phyloP scores from a whole-genome alignment of 2,888 invertebrate genomes.

The Drosophila austrosaltans region DNA sequence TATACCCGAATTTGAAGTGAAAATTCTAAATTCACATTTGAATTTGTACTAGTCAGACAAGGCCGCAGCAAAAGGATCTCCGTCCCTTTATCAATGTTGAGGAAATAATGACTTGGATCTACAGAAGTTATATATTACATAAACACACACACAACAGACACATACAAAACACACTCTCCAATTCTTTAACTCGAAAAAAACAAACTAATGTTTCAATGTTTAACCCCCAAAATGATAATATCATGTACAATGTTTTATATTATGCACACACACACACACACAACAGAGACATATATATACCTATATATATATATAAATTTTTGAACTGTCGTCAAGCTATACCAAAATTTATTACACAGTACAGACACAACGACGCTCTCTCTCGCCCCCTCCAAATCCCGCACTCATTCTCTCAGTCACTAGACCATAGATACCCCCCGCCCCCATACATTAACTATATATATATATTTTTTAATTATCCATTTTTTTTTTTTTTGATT shows the following conservation, averaged over 20 bases:
- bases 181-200: background rate
- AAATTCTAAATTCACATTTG: no score
- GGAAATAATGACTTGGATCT: background rate
- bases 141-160: constrained; percentile 1
- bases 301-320: no score
- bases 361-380: no score
- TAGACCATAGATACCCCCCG: background rate
- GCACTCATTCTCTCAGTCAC: background rate
- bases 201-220: constrained; percentile 44
- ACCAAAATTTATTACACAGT: no score
- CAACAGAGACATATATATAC: constrained; percentile 8
- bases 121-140: background rate
- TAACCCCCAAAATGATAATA: constrained; percentile 63
- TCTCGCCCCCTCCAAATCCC: background rate
- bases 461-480: constrained; percentile 3
- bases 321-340: no score
- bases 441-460: constrained; percentile 4
- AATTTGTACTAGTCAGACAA: no score
- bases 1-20: no score
- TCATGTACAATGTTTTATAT: constrained; percentile 72
- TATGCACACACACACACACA: constrained; percentile 26
- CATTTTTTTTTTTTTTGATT: constrained; percentile 7
- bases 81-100: no score
- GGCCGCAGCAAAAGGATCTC: background rate
- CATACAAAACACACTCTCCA: background rate